Evolutionary conservation across 37 sponge, comb jelly and placozoan genomes (phyloP).

Genomic region (Geodia barretti): DNA sequence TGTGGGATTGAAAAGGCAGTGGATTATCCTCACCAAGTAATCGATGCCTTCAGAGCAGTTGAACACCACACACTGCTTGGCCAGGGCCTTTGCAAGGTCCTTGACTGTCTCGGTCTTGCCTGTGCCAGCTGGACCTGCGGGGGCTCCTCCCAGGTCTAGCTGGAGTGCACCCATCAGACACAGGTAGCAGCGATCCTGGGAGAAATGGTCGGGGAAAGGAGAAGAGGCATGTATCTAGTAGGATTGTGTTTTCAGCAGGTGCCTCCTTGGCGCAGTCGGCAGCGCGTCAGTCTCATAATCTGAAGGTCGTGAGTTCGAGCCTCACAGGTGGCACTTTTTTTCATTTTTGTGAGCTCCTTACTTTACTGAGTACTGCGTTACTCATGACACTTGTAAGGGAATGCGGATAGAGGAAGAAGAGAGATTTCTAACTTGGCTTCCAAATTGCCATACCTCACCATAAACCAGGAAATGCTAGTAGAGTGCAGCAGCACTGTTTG

Average conservation of each 20-base stretch:
- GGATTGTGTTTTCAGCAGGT: no score
- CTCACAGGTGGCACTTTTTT: conserved; percentile 84
- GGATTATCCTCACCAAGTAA: conserved; percentile 58
- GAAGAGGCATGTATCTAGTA: no score
- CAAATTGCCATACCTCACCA: no score
- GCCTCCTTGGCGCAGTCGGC: conserved; percentile 90
- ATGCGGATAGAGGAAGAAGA: no score
- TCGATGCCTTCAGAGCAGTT: conserved; percentile 99
- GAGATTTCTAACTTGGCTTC: no score
- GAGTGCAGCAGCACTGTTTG: no score
- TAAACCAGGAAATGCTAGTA: no score
- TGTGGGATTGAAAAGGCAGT: neutral
- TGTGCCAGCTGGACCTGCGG: conserved; percentile 99
- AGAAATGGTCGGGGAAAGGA: no score
- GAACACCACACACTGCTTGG: conserved; percentile 99
- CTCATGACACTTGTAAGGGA: no score
- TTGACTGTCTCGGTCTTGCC: conserved; percentile 98
- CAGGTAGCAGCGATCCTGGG: conserved; percentile 97
- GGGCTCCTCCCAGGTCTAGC: conserved; percentile 97
- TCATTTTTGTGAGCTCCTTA: no score
- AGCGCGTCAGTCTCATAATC: conserved; percentile 97
- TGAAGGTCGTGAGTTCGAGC: conserved; percentile 96
- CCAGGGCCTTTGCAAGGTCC: conserved; percentile 94
- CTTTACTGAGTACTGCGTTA: no score
- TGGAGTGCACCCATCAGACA: conserved; percentile 99